These are phyloP conservation scores for Pheosia gnoma DNA, from an alignment of 2,888 invertebrate genomes.

Conservation along the genomic window DNA sequence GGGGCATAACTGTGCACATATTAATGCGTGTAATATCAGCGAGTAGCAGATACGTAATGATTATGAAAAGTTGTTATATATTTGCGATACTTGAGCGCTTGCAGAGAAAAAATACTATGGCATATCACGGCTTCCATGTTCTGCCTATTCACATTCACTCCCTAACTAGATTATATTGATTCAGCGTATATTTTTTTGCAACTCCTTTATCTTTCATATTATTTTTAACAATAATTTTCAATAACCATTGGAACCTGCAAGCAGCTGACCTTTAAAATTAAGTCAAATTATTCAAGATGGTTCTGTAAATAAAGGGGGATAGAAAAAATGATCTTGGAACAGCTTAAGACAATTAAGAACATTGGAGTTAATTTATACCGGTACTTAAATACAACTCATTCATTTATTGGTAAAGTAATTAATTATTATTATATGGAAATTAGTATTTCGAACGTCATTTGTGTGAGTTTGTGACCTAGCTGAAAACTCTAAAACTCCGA, in stretches of 20 bases:
- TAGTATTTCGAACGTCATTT: no score
- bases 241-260: conserved; percentile 11
- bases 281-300: conserved; percentile 41
- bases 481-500: no score
- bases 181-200: conserved; percentile 57
- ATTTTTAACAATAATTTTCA: background rate
- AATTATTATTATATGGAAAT: background rate
- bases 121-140: conserved; percentile 57
- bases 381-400: background rate
- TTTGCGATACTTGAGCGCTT: conserved; percentile 31
- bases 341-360: background rate
- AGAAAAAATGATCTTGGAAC: conserved; percentile 2
- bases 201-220: conserved; percentile 36
- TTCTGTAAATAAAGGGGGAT: conserved; percentile 31
- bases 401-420: background rate
- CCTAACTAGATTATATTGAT: conserved; percentile 52
- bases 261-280: conserved; percentile 40
- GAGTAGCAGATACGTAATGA: conserved; percentile 36
- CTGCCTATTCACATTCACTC: conserved; percentile 45
- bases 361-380: background rate
- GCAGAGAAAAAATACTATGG: conserved; percentile 63
- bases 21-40: conserved; percentile 8
- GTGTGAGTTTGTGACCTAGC: no score
- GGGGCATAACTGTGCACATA: background rate
- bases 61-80: conserved; percentile 18